Percentiles rank a stretch among this genome's conserved stretches.
Evolutionary conservation across 1,140 invertebrate genomes (phyloP).

Genomic region (Drosophila burlai): DNA sequence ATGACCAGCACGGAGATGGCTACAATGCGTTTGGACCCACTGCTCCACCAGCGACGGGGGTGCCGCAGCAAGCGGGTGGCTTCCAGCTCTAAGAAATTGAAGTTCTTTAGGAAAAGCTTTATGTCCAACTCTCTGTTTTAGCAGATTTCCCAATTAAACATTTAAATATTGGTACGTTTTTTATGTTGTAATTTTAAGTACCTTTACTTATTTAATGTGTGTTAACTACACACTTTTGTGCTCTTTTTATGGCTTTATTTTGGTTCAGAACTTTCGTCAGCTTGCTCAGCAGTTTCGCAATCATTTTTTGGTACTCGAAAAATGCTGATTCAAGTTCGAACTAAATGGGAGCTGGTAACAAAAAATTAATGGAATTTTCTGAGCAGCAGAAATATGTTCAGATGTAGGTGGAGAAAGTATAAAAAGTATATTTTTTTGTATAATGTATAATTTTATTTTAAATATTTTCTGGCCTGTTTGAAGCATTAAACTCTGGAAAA

Average conservation of each 20-base stretch:
- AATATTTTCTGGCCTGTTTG: no score
- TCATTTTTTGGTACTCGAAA: conserved; percentile 11
- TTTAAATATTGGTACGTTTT: conserved; percentile 3
- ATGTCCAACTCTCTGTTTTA: no score
- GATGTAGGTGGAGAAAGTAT: conserved; percentile 19
- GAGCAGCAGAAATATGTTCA: conserved; percentile 9
- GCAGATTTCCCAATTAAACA: conserved; percentile 5
- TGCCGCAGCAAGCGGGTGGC: conserved; percentile 32
- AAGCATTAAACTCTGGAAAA: no score
- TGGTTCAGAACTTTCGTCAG: conserved; percentile 54
- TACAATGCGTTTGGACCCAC: conserved; percentile 44
- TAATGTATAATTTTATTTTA: no score
- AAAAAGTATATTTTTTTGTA: background rate
- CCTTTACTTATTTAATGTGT: conserved; percentile 20
- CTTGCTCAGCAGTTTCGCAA: conserved; percentile 61
- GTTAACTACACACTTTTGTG: conserved; percentile 14
- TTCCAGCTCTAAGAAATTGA: conserved; percentile 53
- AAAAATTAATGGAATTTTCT: conserved; percentile 20
- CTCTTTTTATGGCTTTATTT: conserved; percentile 23
- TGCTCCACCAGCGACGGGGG: conserved; percentile 37
- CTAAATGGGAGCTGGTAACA: conserved; percentile 26
- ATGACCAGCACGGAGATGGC: conserved; percentile 60
- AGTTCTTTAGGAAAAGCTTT: background rate
- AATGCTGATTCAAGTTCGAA: conserved; percentile 32
- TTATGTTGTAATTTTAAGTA: background rate